Conservation (phyloP, 2,797 vertebrate species). For the Tauraco hartlaubi region DNA sequence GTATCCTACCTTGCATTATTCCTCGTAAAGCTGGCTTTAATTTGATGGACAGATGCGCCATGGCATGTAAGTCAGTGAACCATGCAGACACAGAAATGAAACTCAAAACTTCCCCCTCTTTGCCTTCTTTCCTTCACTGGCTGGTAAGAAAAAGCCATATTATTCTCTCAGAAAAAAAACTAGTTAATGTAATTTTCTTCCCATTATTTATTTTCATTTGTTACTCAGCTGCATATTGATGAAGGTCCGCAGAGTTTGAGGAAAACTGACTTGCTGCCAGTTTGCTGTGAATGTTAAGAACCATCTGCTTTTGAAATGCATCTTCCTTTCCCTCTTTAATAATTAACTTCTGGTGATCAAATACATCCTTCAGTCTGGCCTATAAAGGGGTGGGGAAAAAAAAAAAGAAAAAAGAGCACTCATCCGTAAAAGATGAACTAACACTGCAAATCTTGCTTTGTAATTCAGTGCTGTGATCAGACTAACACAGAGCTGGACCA, state of each 20-base stretch:
- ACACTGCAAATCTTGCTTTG: background rate
- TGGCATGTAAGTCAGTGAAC: background rate
- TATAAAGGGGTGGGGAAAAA: background rate
- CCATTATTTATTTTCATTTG: background rate
- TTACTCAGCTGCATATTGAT: background rate
- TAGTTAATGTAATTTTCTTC: background rate
- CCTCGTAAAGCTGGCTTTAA: background rate
- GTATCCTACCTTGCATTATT: background rate
- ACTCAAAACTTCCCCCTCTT: background rate
- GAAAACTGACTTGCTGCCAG: background rate
- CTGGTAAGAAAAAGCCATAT: background rate
- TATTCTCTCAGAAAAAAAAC: background rate
- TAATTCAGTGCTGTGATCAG: background rate
- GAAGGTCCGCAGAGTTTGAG: background rate
- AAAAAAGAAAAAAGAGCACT: background rate
- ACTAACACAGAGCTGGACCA: background rate
- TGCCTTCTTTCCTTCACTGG: background rate
- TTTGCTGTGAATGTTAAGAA: background rate
- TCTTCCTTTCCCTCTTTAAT: background rate
- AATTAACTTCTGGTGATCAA: slow-evolving; percentile 1
- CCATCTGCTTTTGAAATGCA: background rate
- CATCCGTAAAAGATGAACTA: background rate
- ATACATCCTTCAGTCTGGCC: background rate
- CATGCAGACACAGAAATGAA: background rate
- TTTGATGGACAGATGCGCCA: background rate